Evolutionary conservation across 2,113 vertebrate species (phyloP).

Genomic region (Corythaixoides concolor): DNA sequence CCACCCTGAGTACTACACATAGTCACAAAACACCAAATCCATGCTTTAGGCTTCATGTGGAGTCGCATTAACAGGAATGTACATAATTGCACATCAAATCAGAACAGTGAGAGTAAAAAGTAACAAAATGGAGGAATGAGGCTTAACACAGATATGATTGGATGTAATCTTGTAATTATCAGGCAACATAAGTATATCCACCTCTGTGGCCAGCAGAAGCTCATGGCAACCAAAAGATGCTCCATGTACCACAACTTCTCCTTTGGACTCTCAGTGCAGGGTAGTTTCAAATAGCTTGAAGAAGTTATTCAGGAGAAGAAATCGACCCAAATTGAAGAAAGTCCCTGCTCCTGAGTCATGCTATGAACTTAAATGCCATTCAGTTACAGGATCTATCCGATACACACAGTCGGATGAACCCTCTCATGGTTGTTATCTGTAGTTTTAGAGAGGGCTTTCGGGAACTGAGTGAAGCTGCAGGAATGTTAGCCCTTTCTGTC

Average conservation of each 20-base stretch:
- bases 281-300: not conserved
- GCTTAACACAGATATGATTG: not conserved
- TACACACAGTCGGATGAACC: accelerated
- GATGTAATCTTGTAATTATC: not conserved
- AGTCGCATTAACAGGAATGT: not conserved
- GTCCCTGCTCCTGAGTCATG: not conserved
- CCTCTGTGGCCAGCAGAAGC: not conserved
- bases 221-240: accelerated
- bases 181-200: not conserved
- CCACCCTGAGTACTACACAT: not conserved
- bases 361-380: too few relatives aligned
- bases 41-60: not conserved
- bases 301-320: not conserved
- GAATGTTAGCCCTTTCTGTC: not conserved
- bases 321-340: not conserved
- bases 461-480: not conserved
- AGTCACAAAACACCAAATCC: not conserved
- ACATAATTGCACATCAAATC: not conserved
- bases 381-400: not conserved
- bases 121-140: not conserved
- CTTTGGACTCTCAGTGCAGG: not conserved
- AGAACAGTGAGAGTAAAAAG: not conserved
- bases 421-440: not conserved
- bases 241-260: not conserved
- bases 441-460: not conserved